A percentile compares a stretch with the other conserved stretches of the same genome.
Evolutionary conservation across 2,888 invertebrate species (phyloP).

Genomic region (Aphrophora alni): DNA sequence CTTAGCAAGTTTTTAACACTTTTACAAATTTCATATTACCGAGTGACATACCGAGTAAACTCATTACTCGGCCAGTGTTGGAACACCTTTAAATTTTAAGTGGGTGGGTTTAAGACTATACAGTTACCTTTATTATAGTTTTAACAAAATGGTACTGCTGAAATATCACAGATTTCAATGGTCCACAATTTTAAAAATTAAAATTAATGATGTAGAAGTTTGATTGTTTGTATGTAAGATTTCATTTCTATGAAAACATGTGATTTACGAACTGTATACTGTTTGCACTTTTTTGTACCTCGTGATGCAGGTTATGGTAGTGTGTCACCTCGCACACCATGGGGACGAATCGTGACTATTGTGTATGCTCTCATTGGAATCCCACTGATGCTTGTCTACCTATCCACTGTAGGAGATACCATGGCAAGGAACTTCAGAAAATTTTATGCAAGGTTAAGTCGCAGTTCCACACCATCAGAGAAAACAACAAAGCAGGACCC

Average conservation of each 20-base stretch:
- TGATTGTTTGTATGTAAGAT: no score
- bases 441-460: constrained; percentile 62
- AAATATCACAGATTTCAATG: no score
- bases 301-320: constrained; percentile 78
- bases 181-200: no score
- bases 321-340: constrained; percentile 79
- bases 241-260: background rate
- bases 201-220: no score
- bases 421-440: constrained; percentile 80
- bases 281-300: constrained; percentile 7
- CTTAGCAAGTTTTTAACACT: no score
- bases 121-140: no score
- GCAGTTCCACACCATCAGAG: constrained; percentile 29
- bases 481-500: constrained; percentile 42
- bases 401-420: constrained; percentile 86
- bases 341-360: constrained; percentile 82
- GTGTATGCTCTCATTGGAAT: constrained; percentile 86
- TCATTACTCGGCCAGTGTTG: no score
- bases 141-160: no score
- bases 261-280: background rate
- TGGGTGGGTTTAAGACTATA: no score
- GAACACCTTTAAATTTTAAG: no score
- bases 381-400: constrained; percentile 85
- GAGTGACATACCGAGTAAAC: no score
- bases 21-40: no score